These are phyloP conservation scores for Pedetes capensis DNA, from an alignment of 2,113 vertebrate species.

Conservation along the genomic window DNA sequence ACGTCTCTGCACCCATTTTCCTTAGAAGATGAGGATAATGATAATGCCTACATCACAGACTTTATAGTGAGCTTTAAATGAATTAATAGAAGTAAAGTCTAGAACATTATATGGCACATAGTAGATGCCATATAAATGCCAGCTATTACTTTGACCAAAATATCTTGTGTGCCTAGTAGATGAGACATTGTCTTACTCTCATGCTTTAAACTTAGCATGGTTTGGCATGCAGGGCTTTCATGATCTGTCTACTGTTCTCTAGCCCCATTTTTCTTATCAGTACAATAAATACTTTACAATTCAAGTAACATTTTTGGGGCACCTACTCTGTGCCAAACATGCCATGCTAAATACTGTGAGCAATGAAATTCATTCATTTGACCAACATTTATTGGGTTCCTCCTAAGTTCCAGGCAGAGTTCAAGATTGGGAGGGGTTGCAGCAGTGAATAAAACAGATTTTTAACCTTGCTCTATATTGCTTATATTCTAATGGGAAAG, in stretches of 20 bases:
- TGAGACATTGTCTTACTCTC: slow-evolving; percentile 1
- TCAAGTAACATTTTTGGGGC: slow-evolving; percentile 33
- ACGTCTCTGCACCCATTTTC: slow-evolving; percentile 9
- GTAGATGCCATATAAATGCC: slow-evolving; percentile 15
- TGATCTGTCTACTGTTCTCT: neutral
- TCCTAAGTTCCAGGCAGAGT: neutral
- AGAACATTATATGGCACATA: neutral
- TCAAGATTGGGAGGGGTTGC: slow-evolving; percentile 34
- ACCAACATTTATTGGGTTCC: neutral
- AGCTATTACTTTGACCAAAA: slow-evolving; percentile 18
- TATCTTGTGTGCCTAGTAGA: neutral
- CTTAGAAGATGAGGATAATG: neutral
- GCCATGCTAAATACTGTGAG: neutral
- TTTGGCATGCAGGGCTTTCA: neutral
- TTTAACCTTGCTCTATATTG: slow-evolving; percentile 13
- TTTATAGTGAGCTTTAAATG: slow-evolving; percentile 7
- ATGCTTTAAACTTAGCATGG: slow-evolving; percentile 15
- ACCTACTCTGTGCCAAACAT: neutral
- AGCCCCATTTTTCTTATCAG: neutral
- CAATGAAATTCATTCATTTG: neutral
- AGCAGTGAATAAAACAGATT: slow-evolving; percentile 1
- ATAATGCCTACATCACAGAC: neutral
- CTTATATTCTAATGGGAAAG: neutral
- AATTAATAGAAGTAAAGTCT: slow-evolving; percentile 25
- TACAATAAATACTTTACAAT: slow-evolving; percentile 3